Evolutionary conservation across 2,888 invertebrate species (phyloP), one percentile per base, ranked within the genome.

Genomic region (Eutolmus rufibarbis): DNA sequence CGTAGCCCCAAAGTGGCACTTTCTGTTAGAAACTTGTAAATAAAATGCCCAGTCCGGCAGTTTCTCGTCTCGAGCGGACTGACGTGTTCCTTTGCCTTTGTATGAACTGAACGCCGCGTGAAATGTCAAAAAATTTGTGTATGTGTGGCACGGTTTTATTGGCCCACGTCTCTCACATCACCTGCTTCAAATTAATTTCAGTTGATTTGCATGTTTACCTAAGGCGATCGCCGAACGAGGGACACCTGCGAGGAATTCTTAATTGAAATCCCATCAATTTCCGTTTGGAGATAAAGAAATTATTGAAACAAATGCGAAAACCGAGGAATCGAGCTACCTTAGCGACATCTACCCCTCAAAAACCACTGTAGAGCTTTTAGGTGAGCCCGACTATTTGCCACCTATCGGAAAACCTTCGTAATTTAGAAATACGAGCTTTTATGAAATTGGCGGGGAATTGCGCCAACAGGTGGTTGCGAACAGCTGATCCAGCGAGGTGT

Each of bases 61-160:
- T 1, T 19, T 23, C 28, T 23, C 9, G 19, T 4, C 19, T 2
- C n/a, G 37, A 82, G 14, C 66, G 40, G 23, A 82, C 82, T 84
- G 82, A 84, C 82, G 82, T 84, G 82, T 84, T 66, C 82, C 23
- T 66, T 56, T 16, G n/a, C 56, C n/a, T 31, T 16, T 28, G 23
- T 46, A 12, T 43, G 5, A 16, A 79, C 31, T 40, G 31, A 66
- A 84, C 66, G 57, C 37, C 14, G 23, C 5, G 40, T 8, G 28
- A 74, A 51, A 12, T 74, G 85, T 85, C 85, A 85, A 85, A 74
- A 43, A 14, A 5, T 74, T 28, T 23, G n/a, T 43, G 43, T 23
- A 14, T 46, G 82, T 57, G 82, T 82, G 82, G 82, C 82, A 57
- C 31, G 14, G 5, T 82, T n/a, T 66, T 57, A 82, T 82, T 82